Base-by-base conservation (phyloP, 2,113 vertebrate species). In the Dicentrarchus labrax region DNA sequence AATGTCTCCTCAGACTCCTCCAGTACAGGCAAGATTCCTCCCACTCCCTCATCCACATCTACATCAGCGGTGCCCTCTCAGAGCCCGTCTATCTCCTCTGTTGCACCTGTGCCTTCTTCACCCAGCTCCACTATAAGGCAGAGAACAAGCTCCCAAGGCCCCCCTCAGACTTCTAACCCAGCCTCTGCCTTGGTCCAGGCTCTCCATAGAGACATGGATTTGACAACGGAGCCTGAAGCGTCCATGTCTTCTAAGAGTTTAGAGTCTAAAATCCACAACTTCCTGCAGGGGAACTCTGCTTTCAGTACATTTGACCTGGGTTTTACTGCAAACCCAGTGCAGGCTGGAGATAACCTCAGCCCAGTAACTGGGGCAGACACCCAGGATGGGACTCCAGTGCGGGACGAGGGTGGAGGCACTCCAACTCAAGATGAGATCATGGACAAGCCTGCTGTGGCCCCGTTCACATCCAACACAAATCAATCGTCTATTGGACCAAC, bases 341-440 rank as follows among this genome's bases (percentile, higher is more conserved):
- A 10, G 0, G 88, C 76, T 59, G 76, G 36, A 1, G 56, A 85
- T 22, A 87, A 75, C 54, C 65, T 87, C 68, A 95, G 91, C 59
- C 94, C 94, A 0, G 87, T 57, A 1, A 45, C 88, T 43, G 90
- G 80, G 13, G 61, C 96, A n/a, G 98, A 99, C 82, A 97, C 96
- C 4, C 96, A 95, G 69, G 98, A 95, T 0, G 98, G 98, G 4
- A 99, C 98, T 0, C 98, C 98, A 0, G 97, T 99, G 47, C 95
- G 98, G 0, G 98, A 99, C 0, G 98, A 99, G 71, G 96, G 97
- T 0, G 97, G 98, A 5, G 97, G 97, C 61, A 99, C 98, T 0
- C 98, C 98, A 1, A 99, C 98, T 24, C 98, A 99, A 86, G 98
- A 99, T 0, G 98, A 99, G 92, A 97, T 98, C 80, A 98, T 98